Conservation (phyloP, 2,888 invertebrate genomes). For the Tromatobia lineatoria region DNA sequence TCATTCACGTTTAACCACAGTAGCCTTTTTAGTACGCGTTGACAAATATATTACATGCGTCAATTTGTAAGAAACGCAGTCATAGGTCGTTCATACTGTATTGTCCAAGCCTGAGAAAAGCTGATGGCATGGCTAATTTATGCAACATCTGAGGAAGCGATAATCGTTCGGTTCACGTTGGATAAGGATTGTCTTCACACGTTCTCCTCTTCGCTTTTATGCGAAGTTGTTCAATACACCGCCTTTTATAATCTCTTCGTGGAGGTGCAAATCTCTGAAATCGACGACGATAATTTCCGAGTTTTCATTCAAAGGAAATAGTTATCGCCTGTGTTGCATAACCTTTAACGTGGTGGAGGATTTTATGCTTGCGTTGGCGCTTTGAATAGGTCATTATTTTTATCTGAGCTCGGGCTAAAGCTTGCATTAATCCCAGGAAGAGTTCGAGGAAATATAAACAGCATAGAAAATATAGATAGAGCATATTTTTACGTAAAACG, state of each 20-base stretch:
- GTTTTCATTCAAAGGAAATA: constrained; percentile 38
- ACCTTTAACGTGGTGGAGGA: constrained; percentile 18
- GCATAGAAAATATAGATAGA: background rate
- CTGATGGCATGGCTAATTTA: constrained; percentile 34
- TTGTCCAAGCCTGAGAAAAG: constrained; percentile 15
- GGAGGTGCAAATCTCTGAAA: constrained; percentile 38
- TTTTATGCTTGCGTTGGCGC: constrained; percentile 24
- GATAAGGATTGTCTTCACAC: constrained; percentile 45
- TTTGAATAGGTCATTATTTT: background rate
- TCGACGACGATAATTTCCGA: constrained; percentile 41
- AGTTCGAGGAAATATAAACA: background rate
- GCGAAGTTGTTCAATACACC: constrained; percentile 23
- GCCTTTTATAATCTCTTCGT: constrained; percentile 12
- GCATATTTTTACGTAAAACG: background rate
- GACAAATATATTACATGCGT: constrained; percentile 52
- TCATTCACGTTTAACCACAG: constrained; percentile 17
- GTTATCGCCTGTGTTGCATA: constrained; percentile 41
- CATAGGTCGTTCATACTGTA: constrained; percentile 29
- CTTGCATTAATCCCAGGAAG: background rate
- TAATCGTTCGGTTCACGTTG: constrained; percentile 56
- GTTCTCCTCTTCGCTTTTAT: constrained; percentile 55
- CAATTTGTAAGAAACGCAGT: constrained; percentile 21
- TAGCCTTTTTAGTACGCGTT: background rate
- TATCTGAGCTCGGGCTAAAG: background rate
- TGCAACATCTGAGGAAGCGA: constrained; percentile 51